Conservation (phyloP, 1,140 invertebrate species). For the Harpegnathos saltator region DNA sequence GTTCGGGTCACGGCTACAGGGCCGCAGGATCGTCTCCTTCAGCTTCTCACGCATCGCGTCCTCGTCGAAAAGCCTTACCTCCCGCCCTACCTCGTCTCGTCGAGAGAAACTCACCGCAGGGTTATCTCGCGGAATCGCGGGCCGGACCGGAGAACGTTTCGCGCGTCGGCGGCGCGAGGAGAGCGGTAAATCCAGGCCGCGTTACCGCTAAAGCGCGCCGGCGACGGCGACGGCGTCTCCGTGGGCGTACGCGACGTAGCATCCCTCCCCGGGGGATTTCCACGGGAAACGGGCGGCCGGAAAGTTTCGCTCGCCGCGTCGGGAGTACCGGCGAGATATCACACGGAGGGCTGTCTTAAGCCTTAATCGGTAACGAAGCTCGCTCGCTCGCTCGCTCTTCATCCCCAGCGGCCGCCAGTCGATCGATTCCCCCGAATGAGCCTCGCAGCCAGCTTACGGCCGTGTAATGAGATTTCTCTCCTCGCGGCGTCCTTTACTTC, state of each 20-base stretch:
- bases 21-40: conserved; percentile 32
- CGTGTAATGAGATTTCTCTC: background rate
- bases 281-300: background rate
- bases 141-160: too few species aligned
- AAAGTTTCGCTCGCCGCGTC: conserved; percentile 19
- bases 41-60: background rate
- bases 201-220: too few species aligned
- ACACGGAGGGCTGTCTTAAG: conserved; percentile 16
- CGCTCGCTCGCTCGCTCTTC: background rate
- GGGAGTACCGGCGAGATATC: background rate
- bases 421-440: conserved; percentile 1
- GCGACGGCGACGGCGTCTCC: too few species aligned
- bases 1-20: conserved; percentile 65
- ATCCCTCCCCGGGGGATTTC: background rate
- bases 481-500: background rate
- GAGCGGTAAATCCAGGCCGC: too few species aligned
- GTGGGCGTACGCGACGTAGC: too few species aligned
- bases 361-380: conserved; percentile 15
- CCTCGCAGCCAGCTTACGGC: background rate
- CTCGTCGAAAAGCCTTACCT: background rate
- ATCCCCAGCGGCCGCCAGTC: background rate
- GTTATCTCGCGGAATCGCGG: too few species aligned
- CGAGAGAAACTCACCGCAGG: too few species aligned
- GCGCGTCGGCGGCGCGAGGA: too few species aligned
- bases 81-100: too few species aligned